These are phyloP conservation scores for Drosophila macrospina DNA, from an alignment of 2,888 invertebrate genomes.

Conservation along the genomic window DNA sequence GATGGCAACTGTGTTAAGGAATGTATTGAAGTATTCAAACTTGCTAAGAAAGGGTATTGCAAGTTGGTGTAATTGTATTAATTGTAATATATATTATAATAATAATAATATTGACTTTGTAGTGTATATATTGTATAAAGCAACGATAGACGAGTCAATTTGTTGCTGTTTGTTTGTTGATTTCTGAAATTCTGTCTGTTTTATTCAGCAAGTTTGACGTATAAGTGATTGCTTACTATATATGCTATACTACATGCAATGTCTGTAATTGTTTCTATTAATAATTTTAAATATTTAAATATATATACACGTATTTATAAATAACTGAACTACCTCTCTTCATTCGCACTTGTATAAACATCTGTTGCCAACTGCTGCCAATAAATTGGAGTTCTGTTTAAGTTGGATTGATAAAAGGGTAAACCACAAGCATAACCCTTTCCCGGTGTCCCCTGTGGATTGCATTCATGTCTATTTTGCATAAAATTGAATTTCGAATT, in stretches of 20 bases:
- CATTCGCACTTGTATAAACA: constrained; percentile 29
- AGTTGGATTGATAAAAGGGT: neutral
- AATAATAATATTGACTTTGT: too few relatives aligned
- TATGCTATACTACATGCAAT: neutral
- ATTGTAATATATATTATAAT: too few relatives aligned
- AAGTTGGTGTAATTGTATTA: too few relatives aligned
- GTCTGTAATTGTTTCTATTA: neutral
- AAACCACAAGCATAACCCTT: neutral
- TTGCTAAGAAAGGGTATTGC: too few relatives aligned
- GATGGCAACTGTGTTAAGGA: constrained; percentile 31
- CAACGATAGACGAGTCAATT: too few relatives aligned
- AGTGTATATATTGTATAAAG: too few relatives aligned
- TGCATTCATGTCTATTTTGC: constrained; percentile 29
- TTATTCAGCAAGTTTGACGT: too few relatives aligned
- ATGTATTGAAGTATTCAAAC: neutral
- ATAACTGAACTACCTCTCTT: neutral
- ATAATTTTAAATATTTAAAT: neutral
- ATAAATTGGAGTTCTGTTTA: constrained; percentile 27
- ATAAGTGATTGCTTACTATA: too few relatives aligned
- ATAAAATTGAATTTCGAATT: constrained; percentile 38
- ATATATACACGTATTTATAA: too few relatives aligned
- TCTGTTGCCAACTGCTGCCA: constrained; percentile 34
- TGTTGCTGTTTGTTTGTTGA: too few relatives aligned
- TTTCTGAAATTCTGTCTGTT: too few relatives aligned
- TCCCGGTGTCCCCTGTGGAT: constrained; percentile 26